Evolutionary conservation across 2,888 invertebrate species (phyloP).

Genomic region (Epirrhoe alternata): DNA sequence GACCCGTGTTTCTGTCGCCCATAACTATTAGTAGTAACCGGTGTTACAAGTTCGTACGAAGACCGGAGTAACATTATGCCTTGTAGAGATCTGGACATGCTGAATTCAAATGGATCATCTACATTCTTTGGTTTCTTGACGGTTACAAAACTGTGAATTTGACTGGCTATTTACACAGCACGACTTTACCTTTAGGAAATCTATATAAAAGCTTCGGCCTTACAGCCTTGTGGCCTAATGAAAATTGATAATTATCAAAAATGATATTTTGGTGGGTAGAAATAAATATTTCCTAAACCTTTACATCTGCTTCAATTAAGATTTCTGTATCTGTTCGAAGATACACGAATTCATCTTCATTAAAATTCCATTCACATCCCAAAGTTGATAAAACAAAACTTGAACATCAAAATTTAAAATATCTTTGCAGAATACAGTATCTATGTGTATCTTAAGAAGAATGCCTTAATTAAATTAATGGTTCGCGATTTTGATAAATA

Average conservation of each 20-base stretch:
- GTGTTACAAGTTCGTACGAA: constrained; percentile 58
- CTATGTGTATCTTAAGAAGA: constrained; percentile 69
- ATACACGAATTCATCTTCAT: constrained; percentile 56
- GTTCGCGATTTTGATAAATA: constrained; percentile 69
- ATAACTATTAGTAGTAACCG: constrained; percentile 52
- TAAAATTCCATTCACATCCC: constrained; percentile 75
- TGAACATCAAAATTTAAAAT: constrained; percentile 62
- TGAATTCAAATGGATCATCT: constrained; percentile 46
- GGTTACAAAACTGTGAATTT: constrained; percentile 19
- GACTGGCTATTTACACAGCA: constrained; percentile 1
- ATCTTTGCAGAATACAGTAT: constrained; percentile 66
- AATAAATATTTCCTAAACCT: not conserved
- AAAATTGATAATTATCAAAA: not conserved
- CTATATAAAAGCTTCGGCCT: no score
- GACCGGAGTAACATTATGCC: constrained; percentile 44
- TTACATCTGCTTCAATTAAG: constrained; percentile 7
- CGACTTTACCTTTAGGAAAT: no score
- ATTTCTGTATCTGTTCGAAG: constrained; percentile 13
- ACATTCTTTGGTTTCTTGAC: constrained; percentile 31
- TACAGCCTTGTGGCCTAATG: no score
- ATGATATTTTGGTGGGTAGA: not conserved
- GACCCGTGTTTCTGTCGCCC: not conserved
- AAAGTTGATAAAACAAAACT: constrained; percentile 57
- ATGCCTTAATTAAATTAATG: constrained; percentile 83
- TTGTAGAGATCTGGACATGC: constrained; percentile 45